Evolutionary conservation across 2,888 invertebrate species (phyloP).

Genomic region (Pollenia griseotomentosa): DNA sequence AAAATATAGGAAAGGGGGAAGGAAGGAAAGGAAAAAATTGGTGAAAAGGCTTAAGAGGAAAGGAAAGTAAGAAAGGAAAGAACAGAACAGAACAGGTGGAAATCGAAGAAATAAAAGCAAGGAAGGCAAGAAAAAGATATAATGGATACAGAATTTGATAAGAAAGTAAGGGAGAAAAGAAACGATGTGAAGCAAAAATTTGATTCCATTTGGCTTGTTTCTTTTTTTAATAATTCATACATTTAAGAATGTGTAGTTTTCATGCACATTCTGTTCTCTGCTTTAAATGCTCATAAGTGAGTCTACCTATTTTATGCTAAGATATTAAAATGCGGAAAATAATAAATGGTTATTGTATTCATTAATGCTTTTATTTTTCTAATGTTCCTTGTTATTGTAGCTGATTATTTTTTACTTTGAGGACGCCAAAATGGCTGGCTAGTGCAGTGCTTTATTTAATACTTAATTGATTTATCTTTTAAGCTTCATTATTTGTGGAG

Average conservation of each 20-base stretch:
- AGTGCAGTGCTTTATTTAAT: not conserved
- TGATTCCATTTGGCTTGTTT: too few relatives aligned
- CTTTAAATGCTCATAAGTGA: not conserved
- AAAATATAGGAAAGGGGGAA: too few relatives aligned
- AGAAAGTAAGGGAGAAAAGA: not conserved
- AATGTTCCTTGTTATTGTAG: not conserved
- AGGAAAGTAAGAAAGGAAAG: too few relatives aligned
- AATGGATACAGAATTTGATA: not conserved
- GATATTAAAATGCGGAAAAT: constrained; percentile 47
- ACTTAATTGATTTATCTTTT: constrained; percentile 2
- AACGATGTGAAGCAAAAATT: too few relatives aligned
- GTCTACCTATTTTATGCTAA: constrained; percentile 46
- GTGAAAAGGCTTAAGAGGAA: too few relatives aligned
- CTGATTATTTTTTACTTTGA: constrained; percentile 28
- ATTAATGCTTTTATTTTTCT: constrained; percentile 2
- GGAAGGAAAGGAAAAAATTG: too few relatives aligned
- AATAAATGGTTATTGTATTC: constrained; percentile 58
- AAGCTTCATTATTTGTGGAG: not conserved
- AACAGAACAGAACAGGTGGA: too few relatives aligned
- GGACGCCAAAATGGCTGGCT: constrained; percentile 59
- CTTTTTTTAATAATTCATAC: too few relatives aligned
- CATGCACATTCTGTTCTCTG: not conserved
- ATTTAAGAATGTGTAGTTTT: too few relatives aligned
- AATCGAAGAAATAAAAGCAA: too few relatives aligned
- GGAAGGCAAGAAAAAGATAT: too few relatives aligned